Conservation (phyloP, 2,888 invertebrate genomes). For the Furcula furcula region DNA sequence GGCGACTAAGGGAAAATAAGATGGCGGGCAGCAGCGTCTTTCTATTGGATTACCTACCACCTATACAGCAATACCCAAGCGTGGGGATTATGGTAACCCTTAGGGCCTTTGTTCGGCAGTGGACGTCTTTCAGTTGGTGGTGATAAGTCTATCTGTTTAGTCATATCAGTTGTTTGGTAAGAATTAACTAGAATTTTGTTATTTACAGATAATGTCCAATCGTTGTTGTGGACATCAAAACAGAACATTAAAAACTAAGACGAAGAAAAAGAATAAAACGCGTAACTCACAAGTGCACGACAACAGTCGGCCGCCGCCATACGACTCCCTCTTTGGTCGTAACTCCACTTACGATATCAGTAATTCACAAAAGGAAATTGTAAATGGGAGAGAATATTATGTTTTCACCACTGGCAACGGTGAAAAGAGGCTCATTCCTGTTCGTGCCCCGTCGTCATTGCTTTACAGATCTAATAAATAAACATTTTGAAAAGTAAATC, state of each 20-base stretch:
- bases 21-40: no score
- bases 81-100: no score
- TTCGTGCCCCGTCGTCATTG: conserved; percentile 88
- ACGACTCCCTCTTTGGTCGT: conserved; percentile 81
- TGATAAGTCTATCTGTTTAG: no score
- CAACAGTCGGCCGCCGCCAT: conserved; percentile 83
- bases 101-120: no score
- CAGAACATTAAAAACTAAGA: no score
- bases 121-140: no score
- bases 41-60: no score
- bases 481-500: background rate
- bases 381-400: conserved; percentile 90
- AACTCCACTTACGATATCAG: conserved; percentile 48
- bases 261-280: conserved; percentile 27
- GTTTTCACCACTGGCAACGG: conserved; percentile 83
- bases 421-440: conserved; percentile 86
- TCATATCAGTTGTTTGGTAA: no score
- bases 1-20: no score
- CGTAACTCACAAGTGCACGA: conserved; percentile 31
- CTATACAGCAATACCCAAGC: no score
- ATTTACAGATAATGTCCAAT: conserved; percentile 55
- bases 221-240: conserved; percentile 49
- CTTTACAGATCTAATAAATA: conserved; percentile 80
- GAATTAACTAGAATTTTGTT: no score
- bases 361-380: conserved; percentile 74